Percentiles rank a stretch among this genome's conserved stretches.
phyloP scores from a whole-genome alignment of 1,140 invertebrate species.

The Thalassaphorura encarpata region DNA sequence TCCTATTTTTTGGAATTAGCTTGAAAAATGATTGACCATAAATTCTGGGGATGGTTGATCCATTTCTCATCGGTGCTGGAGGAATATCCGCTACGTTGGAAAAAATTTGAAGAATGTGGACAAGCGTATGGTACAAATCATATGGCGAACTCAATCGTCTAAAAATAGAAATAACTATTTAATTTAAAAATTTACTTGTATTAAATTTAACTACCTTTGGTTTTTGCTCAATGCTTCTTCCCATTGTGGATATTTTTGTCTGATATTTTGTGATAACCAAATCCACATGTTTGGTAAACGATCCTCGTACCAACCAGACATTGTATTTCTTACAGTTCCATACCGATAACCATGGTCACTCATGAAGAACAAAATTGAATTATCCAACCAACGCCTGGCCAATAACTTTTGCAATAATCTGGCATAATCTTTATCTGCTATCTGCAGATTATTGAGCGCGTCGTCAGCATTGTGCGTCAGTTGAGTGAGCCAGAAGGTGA shows the following conservation, averaged over 20 bases:
- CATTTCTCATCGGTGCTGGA: no score
- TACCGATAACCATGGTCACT: slow-evolving; percentile 48
- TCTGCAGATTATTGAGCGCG: not conserved
- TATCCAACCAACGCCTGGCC: slow-evolving; percentile 26
- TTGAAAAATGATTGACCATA: slow-evolving; percentile 20
- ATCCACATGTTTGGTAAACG: slow-evolving; percentile 46
- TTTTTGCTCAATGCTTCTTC: slow-evolving; percentile 38
- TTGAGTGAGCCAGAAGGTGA: slow-evolving; percentile 22
- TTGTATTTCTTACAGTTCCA: slow-evolving; percentile 40
- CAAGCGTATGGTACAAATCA: slow-evolving; percentile 20
- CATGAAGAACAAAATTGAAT: slow-evolving; percentile 45
- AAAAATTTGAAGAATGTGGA: slow-evolving; percentile 12
- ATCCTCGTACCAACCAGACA: slow-evolving; percentile 47
- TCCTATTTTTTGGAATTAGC: slow-evolving; percentile 34
- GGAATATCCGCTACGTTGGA: not conserved
- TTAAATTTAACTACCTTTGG: slow-evolving; percentile 7
- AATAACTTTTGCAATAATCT: slow-evolving; percentile 2
- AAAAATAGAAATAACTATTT: no score
- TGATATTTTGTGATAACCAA: slow-evolving; percentile 40
- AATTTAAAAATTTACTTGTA: no score
- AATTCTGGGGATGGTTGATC: not conserved
- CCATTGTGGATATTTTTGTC: slow-evolving; percentile 36
- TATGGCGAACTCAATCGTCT: no score
- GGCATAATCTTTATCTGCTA: slow-evolving; percentile 1
- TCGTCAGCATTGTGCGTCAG: no score